Conservation (phyloP, 2,113 vertebrate species). For the Todiramphus saurophagus region DNA sequence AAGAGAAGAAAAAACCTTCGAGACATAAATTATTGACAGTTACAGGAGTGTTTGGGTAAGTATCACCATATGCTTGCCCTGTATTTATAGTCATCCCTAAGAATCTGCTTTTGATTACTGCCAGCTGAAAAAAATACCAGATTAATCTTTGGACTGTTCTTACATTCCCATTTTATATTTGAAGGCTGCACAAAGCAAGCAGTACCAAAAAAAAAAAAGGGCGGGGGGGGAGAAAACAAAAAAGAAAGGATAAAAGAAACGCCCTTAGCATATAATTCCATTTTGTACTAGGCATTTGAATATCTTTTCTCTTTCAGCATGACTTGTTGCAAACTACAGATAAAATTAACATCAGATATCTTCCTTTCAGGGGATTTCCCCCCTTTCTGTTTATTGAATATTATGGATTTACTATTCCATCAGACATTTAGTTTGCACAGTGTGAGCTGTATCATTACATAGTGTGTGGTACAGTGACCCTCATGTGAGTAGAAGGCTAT, state of each 20-base stretch:
- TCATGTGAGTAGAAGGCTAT: not conserved
- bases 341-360: not conserved
- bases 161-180: not conserved
- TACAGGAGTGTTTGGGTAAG: not conserved
- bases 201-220: not conserved
- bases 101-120: not conserved
- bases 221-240: too few relatives aligned
- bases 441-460: not conserved
- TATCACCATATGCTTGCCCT: not conserved
- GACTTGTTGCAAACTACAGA: not conserved
- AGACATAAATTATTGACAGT: not conserved
- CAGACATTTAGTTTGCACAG: not conserved
- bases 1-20: not conserved
- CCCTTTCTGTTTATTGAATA: not conserved
- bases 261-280: not conserved
- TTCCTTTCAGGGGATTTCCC: not conserved
- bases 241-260: not conserved
- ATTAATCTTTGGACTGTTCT: not conserved
- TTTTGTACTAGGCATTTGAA: not conserved
- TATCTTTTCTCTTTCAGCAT: not conserved
- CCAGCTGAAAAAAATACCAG: not conserved
- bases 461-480: not conserved
- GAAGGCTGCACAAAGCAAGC: not conserved
- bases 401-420: not conserved
- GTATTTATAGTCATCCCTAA: not conserved